Evolutionary conservation across 2,113 vertebrate species (phyloP), one percentile per base, ranked within the genome.

Genomic region (Melozone crissalis): DNA sequence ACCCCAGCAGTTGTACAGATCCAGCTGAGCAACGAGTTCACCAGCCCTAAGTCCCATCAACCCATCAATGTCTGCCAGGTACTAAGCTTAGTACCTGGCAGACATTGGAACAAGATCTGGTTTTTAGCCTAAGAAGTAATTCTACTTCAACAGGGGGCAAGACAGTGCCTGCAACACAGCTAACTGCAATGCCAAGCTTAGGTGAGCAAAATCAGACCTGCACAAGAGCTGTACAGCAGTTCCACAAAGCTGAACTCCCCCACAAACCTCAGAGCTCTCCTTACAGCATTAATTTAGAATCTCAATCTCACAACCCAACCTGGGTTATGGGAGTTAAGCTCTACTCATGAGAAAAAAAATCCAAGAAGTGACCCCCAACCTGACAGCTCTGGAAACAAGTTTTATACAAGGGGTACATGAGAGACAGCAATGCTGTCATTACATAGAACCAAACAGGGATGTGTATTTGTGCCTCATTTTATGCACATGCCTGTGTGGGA

Each of bases 281-380:
- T 71, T 16, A 28, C 3, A 67, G 44, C 20, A 30, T 20, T 72
- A 22, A 55, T 67, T 89, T 39, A 87, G 49, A 51, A 65, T 30
- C 30, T 68, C 37, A 51, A 75, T 43, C 59, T 93, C 46, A 84
- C 37, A 83, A 43, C 5, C 30, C 74, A 90, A 7, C 16, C 12
- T 49, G 41, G 27, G 69, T 41, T 51, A 83, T 3, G 4, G 43
- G 24, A 57, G 22, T 57, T 54, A 52, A 73, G 12, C 14, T 22
- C 15, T 13, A 63, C 5, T 9, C 2, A 6, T 30, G 20, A 13
- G 2, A 30, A 33, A 46, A 68, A 10, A 1, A 7, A 26, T 2
- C 3, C 43, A 77, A 44, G 46, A 89, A 72, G 47, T 19, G 31
- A 18, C 20, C n/a, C 7, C 54, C 24, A 75, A 30, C 10, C 58